Base-by-base conservation (phyloP, 2,888 invertebrate genomes). In the Cylindroiulus punctatus region DNA sequence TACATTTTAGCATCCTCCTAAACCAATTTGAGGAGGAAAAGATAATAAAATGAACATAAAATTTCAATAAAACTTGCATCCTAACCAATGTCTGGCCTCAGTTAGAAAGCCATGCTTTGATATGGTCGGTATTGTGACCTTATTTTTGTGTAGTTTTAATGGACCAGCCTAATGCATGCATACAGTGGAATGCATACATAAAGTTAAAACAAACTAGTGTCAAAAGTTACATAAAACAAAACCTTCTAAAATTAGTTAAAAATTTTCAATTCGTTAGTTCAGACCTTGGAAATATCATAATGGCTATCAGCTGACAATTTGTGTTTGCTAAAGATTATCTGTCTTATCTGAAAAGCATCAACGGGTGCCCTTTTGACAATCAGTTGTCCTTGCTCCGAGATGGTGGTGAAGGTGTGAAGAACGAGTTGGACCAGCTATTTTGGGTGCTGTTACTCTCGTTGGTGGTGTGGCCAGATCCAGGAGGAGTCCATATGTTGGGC, bases 401-500 rank as follows among this genome's bases (percentile, higher is more conserved):
- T 76, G 30, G 30, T 30, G 76, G 30, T 3, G 76, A 76, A 76
- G 76, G 76, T 32, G 76, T 32, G 30, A 76, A 76, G 10, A 76
- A 76, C 76, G 76, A 76, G 14, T 30, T 76, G 1, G 76, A 76
- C 76, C 76, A 76, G 76, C 30, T 76, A 17, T 14, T 76, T 17
- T 76, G 30, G 17, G 76, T 1, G 4, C 30, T 30, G 30, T 10
- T 30, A 5, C 17, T 76, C 30, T 30, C 76, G 30, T 30, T 76
- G 76, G 14, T 30, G 76, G 30, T 19, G 12, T 47, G 12, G 10
- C 76, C 47, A 12, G 85, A 57, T 47, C 26, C 52, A 22, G 87
- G 81, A 26, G 87, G 86, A 42, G 42, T 86, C 87, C 87, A 87
- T 40, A 88, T 86, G 10, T 81, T 86, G 47, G 82, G 85, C 81